Evolutionary conservation across 2,797 vertebrate genomes (phyloP), one percentile per base, ranked within the genome.

Genomic region (Adelosebastes latens): DNA sequence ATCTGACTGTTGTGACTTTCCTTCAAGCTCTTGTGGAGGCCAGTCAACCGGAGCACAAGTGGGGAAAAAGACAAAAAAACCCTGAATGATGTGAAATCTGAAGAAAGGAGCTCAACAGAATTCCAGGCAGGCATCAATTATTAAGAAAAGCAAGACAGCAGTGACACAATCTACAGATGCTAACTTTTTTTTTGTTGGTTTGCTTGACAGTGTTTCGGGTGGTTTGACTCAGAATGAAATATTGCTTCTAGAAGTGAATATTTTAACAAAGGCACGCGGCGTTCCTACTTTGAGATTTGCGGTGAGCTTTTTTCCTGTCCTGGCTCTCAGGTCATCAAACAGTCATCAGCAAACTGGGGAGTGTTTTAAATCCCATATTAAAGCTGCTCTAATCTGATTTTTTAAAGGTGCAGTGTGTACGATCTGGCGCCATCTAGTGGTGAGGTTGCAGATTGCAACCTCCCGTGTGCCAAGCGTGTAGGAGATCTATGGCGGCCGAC

Each of bases 1-100:
- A 85, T 87, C 72, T 69, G 77, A 84, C 85, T 84, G 84, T 79
- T 87, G 79, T 76, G 82, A 88, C 83, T 91, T 88, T 86, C 73
- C 89, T 85, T 85, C 83, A 72, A 83, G 91, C 82, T 88, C 77
- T 42, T 27, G 72, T 64, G 60, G 71, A 83, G 66, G 67, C 78
- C 58, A 39, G 74, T 71, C 74, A 82, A 80, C 49, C 83, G 81
- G 52, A 84, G 79, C 64, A 80, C 60, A 63, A 81, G 58, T 9
- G 9, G 4, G 2, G 0, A 20, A 53, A 46, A 55, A 55, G 36
- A 39, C 36, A 39, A 55, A 61, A 65, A 72, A 9, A 2, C n/a
- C 32, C 27, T 20, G 27, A 79, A 69, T 42, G 36, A 85, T 78
- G 14, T 56, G 53, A 85, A 86, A 80, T 46, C 49, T 76, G 13